Evolutionary conservation across 2,888 invertebrate species (phyloP).

Genomic region (Apotomis capreana): DNA sequence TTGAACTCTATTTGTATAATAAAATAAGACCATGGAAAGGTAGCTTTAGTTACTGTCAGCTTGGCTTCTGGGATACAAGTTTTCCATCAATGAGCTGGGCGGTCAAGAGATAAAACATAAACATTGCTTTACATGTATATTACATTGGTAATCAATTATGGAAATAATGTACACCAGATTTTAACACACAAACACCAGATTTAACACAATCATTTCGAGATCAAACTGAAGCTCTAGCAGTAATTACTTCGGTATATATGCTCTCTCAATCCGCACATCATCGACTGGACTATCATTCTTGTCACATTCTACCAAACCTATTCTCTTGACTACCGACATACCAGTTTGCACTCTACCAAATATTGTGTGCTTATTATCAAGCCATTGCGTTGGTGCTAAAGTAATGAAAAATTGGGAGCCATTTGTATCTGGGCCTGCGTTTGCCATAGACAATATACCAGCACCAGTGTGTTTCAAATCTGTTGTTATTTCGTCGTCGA

Average conservation of each 20-base stretch:
- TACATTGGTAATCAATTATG: too few species aligned
- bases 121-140: too few species aligned
- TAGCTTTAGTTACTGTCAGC: too few species aligned
- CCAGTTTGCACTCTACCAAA: constrained; percentile 95
- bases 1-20: too few species aligned
- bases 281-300: constrained; percentile 95
- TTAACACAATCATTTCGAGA: neutral
- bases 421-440: constrained; percentile 98
- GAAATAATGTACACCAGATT: too few species aligned
- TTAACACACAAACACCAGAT: too few species aligned
- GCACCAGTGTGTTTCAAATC: constrained; percentile 97
- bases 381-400: constrained; percentile 97
- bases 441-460: constrained; percentile 98
- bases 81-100: too few species aligned
- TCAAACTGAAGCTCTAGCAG: neutral
- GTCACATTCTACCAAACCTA: constrained; percentile 97
- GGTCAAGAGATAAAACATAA: too few species aligned
- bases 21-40: too few species aligned
- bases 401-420: constrained; percentile 99
- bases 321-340: constrained; percentile 95
- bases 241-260: constrained; percentile 64
- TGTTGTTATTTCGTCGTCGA: constrained; percentile 97
- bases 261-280: constrained; percentile 89
- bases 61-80: too few species aligned
- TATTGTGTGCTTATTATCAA: constrained; percentile 98